Percentiles rank a stretch among this genome's conserved stretches.
Conservation (phyloP, 2,113 vertebrate genomes). For the Balaeniceps rex region DNA sequence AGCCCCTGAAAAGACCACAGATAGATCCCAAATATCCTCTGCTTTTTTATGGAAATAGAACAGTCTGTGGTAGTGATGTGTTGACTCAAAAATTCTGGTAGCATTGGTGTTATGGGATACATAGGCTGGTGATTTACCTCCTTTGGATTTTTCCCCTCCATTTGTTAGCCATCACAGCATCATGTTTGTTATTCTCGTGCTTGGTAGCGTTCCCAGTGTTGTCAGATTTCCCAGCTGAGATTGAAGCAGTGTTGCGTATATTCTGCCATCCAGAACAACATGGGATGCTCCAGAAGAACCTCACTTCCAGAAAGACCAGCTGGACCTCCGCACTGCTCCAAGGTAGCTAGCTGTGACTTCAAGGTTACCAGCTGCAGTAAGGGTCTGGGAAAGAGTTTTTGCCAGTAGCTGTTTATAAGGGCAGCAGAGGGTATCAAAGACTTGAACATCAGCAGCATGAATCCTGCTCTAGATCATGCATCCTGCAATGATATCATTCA, state of each 20-base stretch:
- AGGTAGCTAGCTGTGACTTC: neutral
- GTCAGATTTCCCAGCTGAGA: conserved; percentile 18
- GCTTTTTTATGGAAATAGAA: neutral
- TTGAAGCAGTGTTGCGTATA: neutral
- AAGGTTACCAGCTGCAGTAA: neutral
- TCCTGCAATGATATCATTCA: neutral
- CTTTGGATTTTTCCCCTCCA: neutral
- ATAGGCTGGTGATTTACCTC: neutral
- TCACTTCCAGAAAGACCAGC: conserved; percentile 9
- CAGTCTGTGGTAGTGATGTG: neutral
- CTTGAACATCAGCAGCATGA: neutral
- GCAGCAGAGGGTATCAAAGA: neutral
- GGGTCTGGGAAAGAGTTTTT: neutral
- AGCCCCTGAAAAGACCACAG: neutral
- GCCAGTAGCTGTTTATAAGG: neutral
- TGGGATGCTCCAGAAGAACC: neutral
- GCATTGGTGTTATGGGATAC: neutral
- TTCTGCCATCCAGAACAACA: neutral
- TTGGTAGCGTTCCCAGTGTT: neutral
- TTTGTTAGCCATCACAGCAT: neutral
- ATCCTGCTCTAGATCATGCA: neutral
- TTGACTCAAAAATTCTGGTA: neutral
- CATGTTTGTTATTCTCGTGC: neutral
- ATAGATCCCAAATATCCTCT: neutral
- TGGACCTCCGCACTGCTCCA: neutral